Percentiles rank a stretch among this genome's conserved stretches.
Conservation (phyloP, 2,888 invertebrate genomes). For the Meloe dianella region DNA sequence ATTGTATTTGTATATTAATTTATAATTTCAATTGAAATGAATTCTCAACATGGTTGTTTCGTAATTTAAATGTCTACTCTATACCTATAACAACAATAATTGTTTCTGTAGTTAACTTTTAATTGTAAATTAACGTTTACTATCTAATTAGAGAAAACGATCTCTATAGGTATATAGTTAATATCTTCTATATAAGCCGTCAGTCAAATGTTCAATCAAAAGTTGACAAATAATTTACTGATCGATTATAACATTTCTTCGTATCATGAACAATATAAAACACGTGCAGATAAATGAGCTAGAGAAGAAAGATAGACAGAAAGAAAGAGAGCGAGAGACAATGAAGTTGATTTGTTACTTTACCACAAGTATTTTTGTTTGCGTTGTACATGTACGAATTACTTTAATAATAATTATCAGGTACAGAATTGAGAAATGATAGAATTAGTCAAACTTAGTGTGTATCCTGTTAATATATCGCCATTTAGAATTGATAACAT, state of each 20-base stretch:
- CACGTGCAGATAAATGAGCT: not conserved
- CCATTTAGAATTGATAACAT: slow-evolving; percentile 2
- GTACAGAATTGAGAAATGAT: not conserved
- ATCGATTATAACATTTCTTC: not conserved
- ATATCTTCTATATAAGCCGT: no score
- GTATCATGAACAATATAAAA: not conserved
- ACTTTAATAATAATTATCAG: not conserved
- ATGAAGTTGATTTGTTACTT: not conserved
- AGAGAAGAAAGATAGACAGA: not conserved
- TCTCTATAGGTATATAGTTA: no score
- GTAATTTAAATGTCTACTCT: no score
- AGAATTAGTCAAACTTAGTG: not conserved
- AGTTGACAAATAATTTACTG: no score
- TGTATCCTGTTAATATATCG: not conserved
- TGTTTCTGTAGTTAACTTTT: no score
- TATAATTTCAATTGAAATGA: no score
- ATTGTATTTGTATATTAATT: not conserved
- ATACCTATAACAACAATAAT: no score
- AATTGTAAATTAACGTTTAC: no score
- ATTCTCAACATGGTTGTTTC: no score
- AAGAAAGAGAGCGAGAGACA: not conserved
- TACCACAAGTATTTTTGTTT: not conserved
- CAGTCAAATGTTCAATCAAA: no score
- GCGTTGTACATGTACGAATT: not conserved
- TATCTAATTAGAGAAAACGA: no score